These are phyloP conservation scores for Mayetiola destructor DNA, from an alignment of 2,888 invertebrate species.

Conservation along the genomic window DNA sequence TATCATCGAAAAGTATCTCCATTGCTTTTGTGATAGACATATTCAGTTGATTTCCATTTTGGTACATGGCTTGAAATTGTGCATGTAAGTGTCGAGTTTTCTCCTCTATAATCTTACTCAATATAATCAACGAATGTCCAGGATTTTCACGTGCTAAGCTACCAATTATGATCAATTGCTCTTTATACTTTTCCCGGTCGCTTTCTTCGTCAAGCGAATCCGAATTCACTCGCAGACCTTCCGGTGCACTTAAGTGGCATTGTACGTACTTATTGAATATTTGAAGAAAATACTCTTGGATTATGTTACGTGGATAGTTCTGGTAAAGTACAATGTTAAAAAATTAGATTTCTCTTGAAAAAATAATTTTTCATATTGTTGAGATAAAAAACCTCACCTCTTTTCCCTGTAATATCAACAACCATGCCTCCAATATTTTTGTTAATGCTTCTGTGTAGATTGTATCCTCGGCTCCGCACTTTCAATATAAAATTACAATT, in stretches of 20 bases:
- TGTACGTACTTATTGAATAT: slow-evolving; percentile 70
- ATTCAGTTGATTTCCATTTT: slow-evolving; percentile 29
- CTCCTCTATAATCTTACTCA: slow-evolving; percentile 36
- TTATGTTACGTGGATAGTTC: slow-evolving; percentile 32
- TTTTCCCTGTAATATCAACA: slow-evolving; percentile 23
- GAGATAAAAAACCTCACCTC: slow-evolving; percentile 8
- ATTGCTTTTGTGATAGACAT: slow-evolving; percentile 25
- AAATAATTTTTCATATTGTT: neutral
- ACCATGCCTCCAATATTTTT: slow-evolving; percentile 53
- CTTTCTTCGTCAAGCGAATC: slow-evolving; percentile 45
- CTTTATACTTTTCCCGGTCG: slow-evolving; percentile 49
- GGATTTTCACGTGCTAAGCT: slow-evolving; percentile 47
- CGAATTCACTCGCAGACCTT: slow-evolving; percentile 36
- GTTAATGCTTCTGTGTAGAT: slow-evolving; percentile 54
- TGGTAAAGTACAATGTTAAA: slow-evolving; percentile 20
- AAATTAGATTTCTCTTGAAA: neutral
- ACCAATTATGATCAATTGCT: slow-evolving; percentile 62
- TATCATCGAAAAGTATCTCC: slow-evolving; percentile 63
- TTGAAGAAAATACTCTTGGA: slow-evolving; percentile 33
- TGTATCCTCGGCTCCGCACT: slow-evolving; percentile 36
- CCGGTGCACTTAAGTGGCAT: slow-evolving; percentile 67
- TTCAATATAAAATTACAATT: slow-evolving; percentile 24
- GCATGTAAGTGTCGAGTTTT: slow-evolving; percentile 27
- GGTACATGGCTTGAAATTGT: slow-evolving; percentile 30
- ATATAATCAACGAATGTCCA: slow-evolving; percentile 47